Percentiles rank a stretch among this genome's conserved stretches.
phyloP scores from a whole-genome alignment of 2,113 vertebrate genomes.

The Gymnocephalus cernua region DNA sequence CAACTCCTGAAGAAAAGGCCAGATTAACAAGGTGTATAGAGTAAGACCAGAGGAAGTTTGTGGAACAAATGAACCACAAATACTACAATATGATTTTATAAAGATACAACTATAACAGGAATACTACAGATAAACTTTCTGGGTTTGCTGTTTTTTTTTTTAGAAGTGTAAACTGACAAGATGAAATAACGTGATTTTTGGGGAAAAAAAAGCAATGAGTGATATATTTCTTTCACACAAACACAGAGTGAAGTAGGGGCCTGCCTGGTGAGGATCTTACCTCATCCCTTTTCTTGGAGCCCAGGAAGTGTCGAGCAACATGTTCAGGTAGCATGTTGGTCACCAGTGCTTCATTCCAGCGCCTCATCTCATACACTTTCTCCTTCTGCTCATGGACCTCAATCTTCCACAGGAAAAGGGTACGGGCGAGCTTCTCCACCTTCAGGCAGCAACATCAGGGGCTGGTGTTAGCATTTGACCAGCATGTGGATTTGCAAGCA shows the following conservation, averaged over 20 bases:
- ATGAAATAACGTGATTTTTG: background rate
- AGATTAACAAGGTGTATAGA: background rate
- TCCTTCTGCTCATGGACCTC: slow-evolving; percentile 98
- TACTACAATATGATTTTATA: background rate
- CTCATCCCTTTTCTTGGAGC: slow-evolving; percentile 96
- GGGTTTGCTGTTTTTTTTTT: background rate
- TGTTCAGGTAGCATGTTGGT: slow-evolving; percentile 98
- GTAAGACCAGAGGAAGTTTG: background rate
- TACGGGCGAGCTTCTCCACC: slow-evolving; percentile 95
- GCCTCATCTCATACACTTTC: slow-evolving; percentile 96
- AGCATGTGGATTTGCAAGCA: background rate
- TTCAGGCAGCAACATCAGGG: slow-evolving; percentile 57
- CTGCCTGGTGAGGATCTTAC: slow-evolving; percentile 72
- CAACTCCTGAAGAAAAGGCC: slow-evolving; percentile 86
- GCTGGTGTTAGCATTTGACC: background rate
- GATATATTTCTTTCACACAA: background rate
- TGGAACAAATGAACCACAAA: background rate
- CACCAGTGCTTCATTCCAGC: slow-evolving; percentile 96
- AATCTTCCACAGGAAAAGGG: slow-evolving; percentile 95
- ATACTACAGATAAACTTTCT: background rate
- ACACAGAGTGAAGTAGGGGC: background rate
- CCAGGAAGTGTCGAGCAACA: slow-evolving; percentile 94
- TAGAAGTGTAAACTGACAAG: background rate
- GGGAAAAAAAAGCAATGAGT: background rate
- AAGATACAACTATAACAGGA: background rate